These are phyloP conservation scores for Turdus rufiventris DNA, from an alignment of 2,113 vertebrate genomes.

Conservation along the genomic window DNA sequence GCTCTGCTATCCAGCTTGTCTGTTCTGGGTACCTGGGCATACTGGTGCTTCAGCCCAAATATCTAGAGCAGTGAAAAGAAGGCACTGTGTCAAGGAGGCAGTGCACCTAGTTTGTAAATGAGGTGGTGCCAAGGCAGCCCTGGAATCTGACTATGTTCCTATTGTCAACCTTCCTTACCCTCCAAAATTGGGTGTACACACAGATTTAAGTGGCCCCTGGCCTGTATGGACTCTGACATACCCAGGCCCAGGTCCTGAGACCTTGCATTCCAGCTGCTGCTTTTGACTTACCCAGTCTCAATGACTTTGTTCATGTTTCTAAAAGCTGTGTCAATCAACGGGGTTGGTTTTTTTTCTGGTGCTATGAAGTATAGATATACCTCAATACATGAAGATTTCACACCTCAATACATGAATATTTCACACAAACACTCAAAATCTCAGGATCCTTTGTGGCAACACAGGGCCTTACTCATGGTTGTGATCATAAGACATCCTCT, in stretches of 20 bases:
- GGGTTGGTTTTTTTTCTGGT: not conserved
- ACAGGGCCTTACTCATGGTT: not conserved
- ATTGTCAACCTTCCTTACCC: not conserved
- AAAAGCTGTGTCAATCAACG: not conserved
- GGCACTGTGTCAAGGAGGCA: not conserved
- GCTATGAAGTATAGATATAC: not conserved
- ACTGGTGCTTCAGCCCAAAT: not conserved
- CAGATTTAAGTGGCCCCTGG: not conserved
- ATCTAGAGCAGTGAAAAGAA: not conserved
- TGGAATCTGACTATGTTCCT: not conserved
- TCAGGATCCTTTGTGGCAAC: not conserved
- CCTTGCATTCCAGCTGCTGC: not conserved
- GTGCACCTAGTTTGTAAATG: not conserved
- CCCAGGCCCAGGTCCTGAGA: not conserved
- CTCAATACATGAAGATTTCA: not conserved
- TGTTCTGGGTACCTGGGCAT: rapidly evolving
- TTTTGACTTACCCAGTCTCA: not conserved
- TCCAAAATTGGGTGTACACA: not conserved
- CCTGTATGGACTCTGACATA: not conserved
- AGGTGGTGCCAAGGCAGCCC: not conserved
- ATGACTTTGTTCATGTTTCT: not conserved
- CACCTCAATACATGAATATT: not conserved
- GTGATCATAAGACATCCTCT: not conserved
- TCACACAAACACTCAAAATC: not conserved
- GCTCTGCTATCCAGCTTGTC: not conserved